Conservation (phyloP, 2,797 vertebrate genomes). For the Labroides dimidiatus region DNA sequence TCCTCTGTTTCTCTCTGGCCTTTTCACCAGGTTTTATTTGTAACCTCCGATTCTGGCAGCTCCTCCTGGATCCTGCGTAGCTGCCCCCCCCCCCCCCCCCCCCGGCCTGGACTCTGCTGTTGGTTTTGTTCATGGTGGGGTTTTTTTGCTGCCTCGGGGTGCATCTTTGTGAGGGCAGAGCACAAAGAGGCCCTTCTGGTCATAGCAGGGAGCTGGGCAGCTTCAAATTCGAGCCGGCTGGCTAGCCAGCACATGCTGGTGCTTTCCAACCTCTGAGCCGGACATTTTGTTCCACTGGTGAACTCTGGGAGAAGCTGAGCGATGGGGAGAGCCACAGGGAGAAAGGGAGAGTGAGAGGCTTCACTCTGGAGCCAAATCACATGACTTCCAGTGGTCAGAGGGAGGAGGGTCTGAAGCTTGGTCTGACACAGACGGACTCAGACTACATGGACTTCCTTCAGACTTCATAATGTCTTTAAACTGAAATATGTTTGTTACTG, state of each 20-base stretch:
- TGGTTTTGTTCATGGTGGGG: slow-evolving; percentile 57
- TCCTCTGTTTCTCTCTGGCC: slow-evolving; percentile 54
- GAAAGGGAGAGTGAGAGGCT: slow-evolving; percentile 39
- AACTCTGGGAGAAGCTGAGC: slow-evolving; percentile 64
- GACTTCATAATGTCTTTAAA: not conserved
- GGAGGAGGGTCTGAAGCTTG: slow-evolving; percentile 30
- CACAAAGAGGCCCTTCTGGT: slow-evolving; percentile 77
- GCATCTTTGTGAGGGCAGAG: slow-evolving; percentile 69
- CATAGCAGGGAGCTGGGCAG: slow-evolving; percentile 56
- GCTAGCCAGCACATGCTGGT: slow-evolving; percentile 72
- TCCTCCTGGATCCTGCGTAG: slow-evolving; percentile 32
- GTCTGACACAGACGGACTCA: slow-evolving; percentile 7
- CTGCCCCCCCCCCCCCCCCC: not conserved
- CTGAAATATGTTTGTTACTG: too few species aligned
- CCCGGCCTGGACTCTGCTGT: slow-evolving; percentile 45
- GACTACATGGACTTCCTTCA: slow-evolving; percentile 18
- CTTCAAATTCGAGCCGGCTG: slow-evolving; percentile 48
- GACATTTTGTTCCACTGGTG: slow-evolving; percentile 88
- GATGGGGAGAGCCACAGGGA: slow-evolving; percentile 27
- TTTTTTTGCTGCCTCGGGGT: slow-evolving; percentile 49
- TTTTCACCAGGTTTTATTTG: slow-evolving; percentile 61
- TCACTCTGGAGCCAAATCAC: slow-evolving; percentile 66
- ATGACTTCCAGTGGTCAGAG: slow-evolving; percentile 50
- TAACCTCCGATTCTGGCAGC: slow-evolving; percentile 50
- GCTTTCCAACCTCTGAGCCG: slow-evolving; percentile 76